phyloP scores from a whole-genome alignment of 2,113 vertebrate genomes.

The Lates calcarifer region DNA sequence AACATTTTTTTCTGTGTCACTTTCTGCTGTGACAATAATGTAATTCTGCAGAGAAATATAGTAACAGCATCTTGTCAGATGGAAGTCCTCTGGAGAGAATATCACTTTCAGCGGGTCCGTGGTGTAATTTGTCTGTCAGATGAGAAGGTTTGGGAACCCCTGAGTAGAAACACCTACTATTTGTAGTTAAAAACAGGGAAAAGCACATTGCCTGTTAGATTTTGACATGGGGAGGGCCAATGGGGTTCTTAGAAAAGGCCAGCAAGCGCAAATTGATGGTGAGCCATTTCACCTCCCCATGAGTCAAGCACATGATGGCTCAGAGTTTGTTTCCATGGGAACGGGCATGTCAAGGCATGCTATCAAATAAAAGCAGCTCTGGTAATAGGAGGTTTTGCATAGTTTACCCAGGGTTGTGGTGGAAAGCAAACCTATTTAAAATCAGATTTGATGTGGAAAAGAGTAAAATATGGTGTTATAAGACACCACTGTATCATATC shows the following conservation, averaged over 20 bases:
- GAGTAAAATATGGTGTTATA: not conserved
- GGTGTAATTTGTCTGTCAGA: not conserved
- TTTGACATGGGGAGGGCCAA: not conserved
- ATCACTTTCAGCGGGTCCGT: not conserved
- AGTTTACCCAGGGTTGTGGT: not conserved
- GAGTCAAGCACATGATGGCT: constrained; percentile 38
- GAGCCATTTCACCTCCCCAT: constrained; percentile 49
- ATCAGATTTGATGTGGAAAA: not conserved
- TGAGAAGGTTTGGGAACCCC: not conserved
- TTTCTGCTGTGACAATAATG: not conserved
- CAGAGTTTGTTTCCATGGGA: constrained; percentile 63
- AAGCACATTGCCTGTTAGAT: not conserved
- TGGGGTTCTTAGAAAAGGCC: constrained; percentile 47
- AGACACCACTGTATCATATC: not conserved
- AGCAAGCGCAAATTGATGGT: constrained; percentile 59
- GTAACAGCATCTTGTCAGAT: not conserved
- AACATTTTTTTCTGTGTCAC: not conserved
- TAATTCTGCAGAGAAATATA: not conserved
- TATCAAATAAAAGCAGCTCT: constrained; percentile 9
- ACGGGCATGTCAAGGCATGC: constrained; percentile 30
- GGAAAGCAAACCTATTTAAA: constrained; percentile 12
- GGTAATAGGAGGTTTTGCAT: constrained; percentile 16
- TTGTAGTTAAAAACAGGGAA: not conserved
- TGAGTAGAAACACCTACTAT: not conserved
- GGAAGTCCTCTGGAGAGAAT: not conserved